Base-by-base conservation (phyloP, 2,888 invertebrate genomes). In the Sceliomorpha sp. region DNA sequence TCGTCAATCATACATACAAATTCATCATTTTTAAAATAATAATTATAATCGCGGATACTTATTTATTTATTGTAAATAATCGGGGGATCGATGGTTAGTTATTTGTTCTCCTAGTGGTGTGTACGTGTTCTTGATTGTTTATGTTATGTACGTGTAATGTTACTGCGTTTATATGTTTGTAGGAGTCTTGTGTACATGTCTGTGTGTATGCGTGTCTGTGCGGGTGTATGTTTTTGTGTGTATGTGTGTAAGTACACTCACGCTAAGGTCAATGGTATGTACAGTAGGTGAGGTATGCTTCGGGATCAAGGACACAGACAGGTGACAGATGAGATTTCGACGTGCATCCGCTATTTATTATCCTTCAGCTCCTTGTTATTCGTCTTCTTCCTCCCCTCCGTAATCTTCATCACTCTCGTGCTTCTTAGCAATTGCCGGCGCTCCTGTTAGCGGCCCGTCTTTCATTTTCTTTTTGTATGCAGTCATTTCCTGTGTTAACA, bases 391-490 rank as follows among this genome's bases (percentile, higher is more conserved):
- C 10, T 89, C 92, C 60, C 92, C n/a, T n/a, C n/a, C n/a, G n/a
- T n/a, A 93, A 53, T 92, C 92, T 45, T 91, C 92, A 24, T 89
- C 91, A 37, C 91, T 91, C 47, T 92, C 92, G 63, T 91, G 91
- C 74, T 91, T 92, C 9, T 90, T 88, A 77, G 89, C 90, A 73
- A 90, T 90, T 74, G 88, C 89, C 70, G 89, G 90, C 69, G 88
- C 88, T 74, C 88, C 90, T 76, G 88, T 88, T 75, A 84, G 82
- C 56, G 85, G 85, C 68, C 87, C 87, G 53, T 87, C 86, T 83
- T 90, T 90, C 73, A 89, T 85, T 78, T 93, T 93, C 89, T 94
- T 95, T 89, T 95, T 95, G 90, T 95, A 95, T 48, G 94, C 95
- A 69, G 94, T 94, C 94, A 95, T 94, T 90, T 95, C 95, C 95